Base-by-base conservation (phyloP, 2,113 vertebrate species). In the Chaetodon trifascialis region DNA sequence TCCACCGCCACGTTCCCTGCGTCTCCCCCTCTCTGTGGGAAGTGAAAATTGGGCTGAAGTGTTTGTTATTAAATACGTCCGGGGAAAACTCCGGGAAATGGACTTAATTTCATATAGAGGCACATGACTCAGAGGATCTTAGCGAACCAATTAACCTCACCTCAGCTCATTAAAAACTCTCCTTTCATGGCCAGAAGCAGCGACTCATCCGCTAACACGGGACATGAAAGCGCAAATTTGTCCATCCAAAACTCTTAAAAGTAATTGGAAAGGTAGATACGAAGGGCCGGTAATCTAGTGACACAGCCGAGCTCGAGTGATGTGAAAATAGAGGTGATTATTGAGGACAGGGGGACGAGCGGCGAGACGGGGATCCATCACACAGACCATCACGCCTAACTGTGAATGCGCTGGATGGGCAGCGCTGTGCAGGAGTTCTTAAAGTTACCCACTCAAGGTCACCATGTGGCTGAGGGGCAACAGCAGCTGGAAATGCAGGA, bases 261-360 rank as follows among this genome's bases (percentile, higher is more conserved):
- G 96, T 98, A 97, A 98, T 98, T 97, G 97, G 97, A 96, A 95
- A 95, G 94, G 93, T 94, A 93, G 91, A 93, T 93, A 91, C 82
- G 88, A 94, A 92, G 88, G 92, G 85, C 83, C 85, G 77, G 84
- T 92, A 92, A 94, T 95, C 89, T 90, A 77, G 89, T 91, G 92
- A 93, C 94, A 93, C 74, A 80, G 86, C 77, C 88, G 60, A 92
- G 93, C 76, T 88, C 62, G 82, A 93, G 86, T 86, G 87, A 87
- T 93, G 90, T 89, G 75, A 77, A 93, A 90, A 82, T 58, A 68
- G 59, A 88, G 80, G 86, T 73, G 90, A 91, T 88, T 87, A 91
- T 74, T 80, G 89, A 84, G 73, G 64, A 59, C 58, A 76, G 68
- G 36, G 54, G 69, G 81, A 76, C 1, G 47, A 75, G 56, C 55